Conservation (phyloP, 2,888 invertebrate genomes). For the Coelopa pilipes region DNA sequence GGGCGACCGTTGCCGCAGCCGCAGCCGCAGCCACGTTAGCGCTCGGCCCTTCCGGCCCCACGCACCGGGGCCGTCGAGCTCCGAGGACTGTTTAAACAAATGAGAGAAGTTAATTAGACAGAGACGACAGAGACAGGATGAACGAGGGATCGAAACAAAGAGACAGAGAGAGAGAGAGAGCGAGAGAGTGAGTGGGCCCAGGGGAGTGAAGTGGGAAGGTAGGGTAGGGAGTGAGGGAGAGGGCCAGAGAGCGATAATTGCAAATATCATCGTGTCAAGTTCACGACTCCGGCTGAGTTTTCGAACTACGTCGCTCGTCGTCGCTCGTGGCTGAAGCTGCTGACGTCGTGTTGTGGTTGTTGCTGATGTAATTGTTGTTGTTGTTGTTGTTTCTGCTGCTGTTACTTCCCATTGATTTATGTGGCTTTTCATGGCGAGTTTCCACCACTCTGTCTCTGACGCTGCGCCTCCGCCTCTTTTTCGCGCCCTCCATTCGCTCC, state of each 20-base stretch:
- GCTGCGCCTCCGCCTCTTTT: too few relatives aligned
- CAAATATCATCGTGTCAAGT: conserved; percentile 33
- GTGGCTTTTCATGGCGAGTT: conserved; percentile 15
- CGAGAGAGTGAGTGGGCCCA: not conserved
- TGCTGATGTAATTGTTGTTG: too few relatives aligned
- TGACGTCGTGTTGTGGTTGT: too few relatives aligned
- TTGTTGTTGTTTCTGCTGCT: not conserved
- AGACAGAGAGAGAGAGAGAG: too few relatives aligned
- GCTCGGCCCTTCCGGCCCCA: too few relatives aligned
- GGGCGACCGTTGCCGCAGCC: too few relatives aligned
- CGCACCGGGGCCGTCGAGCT: too few relatives aligned
- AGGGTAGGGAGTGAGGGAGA: not conserved
- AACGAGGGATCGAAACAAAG: not conserved
- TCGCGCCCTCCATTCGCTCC: not conserved
- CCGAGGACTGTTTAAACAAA: conserved; percentile 6
- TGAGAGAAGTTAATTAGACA: not conserved
- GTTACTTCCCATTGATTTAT: conserved; percentile 24
- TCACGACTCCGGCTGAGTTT: conserved; percentile 27
- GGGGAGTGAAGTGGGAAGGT: not conserved
- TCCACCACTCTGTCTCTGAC: not conserved
- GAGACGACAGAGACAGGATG: too few relatives aligned
- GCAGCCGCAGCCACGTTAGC: too few relatives aligned
- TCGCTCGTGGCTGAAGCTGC: too few relatives aligned
- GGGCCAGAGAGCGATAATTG: conserved; percentile 12
- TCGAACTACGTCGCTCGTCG: not conserved